Conservation (phyloP, 2,797 vertebrate species). For the Peromyscus aztecus region DNA sequence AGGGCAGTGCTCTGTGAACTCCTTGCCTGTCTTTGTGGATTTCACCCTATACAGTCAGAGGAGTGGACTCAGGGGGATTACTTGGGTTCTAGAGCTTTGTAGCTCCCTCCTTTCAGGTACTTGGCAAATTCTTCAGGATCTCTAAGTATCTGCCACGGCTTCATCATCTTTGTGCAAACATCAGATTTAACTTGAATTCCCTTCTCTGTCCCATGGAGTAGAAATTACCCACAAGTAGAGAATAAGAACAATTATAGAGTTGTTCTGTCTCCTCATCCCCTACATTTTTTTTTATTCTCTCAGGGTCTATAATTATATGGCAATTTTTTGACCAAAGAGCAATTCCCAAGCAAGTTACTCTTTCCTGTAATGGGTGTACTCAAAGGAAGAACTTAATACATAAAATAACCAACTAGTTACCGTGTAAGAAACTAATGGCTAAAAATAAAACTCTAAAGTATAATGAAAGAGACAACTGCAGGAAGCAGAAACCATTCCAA, state of each 20-base stretch:
- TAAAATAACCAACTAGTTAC: conserved; percentile 18
- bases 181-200: not conserved
- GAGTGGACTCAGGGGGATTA: not conserved
- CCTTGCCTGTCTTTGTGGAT: not conserved
- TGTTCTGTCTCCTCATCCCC: too few relatives aligned
- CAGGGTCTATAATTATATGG: not conserved
- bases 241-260: not conserved
- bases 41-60: not conserved
- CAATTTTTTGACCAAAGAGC: not conserved
- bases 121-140: not conserved
- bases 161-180: not conserved
- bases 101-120: not conserved
- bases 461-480: not conserved
- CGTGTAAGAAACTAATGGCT: not conserved
- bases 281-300: not conserved
- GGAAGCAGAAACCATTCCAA: not conserved
- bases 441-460: not conserved
- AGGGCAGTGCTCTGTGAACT: not conserved
- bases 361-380: not conserved
- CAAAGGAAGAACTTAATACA: not conserved
- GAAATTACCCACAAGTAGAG: not conserved
- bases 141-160: not conserved
- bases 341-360: not conserved
- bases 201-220: not conserved
- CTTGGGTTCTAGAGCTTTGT: not conserved